phyloP scores from a whole-genome alignment of 2,888 invertebrate species.

The Drosophila quasianomalipes region DNA sequence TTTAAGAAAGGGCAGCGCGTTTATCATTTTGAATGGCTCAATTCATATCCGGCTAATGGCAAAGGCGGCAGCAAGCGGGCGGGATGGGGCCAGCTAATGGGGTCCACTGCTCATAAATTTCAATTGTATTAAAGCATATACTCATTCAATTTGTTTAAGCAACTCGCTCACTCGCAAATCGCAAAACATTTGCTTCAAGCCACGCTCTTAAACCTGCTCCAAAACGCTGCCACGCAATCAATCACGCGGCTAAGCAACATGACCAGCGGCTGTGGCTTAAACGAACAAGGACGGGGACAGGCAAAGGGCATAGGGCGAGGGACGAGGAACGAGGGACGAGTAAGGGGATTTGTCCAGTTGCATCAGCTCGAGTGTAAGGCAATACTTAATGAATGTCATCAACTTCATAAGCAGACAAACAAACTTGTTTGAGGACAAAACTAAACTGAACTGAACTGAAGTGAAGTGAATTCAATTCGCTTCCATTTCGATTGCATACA shows the following conservation, averaged over 20 bases:
- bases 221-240: constrained; percentile 60
- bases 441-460: constrained; percentile 32
- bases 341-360: constrained; percentile 26
- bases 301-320: not conserved
- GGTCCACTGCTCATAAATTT: constrained; percentile 57
- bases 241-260: constrained; percentile 56
- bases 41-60: constrained; percentile 60
- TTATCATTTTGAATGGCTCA: constrained; percentile 61
- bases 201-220: constrained; percentile 37
- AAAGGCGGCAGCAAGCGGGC: constrained; percentile 22
- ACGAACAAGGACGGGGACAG: constrained; percentile 7
- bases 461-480: constrained; percentile 61
- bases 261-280: constrained; percentile 52
- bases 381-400: constrained; percentile 73
- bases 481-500: constrained; percentile 69
- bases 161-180: constrained; percentile 6
- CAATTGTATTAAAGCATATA: constrained; percentile 54
- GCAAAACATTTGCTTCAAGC: constrained; percentile 48
- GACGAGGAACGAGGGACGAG: not conserved
- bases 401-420: constrained; percentile 55
- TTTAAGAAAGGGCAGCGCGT: constrained; percentile 29
- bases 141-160: constrained; percentile 60
- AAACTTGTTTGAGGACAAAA: constrained; percentile 7
- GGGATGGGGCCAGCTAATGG: constrained; percentile 11
- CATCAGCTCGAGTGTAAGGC: not conserved